These are phyloP conservation scores for Hylaeus volcanicus DNA, from an alignment of 1,140 invertebrate genomes.

Conservation along the genomic window DNA sequence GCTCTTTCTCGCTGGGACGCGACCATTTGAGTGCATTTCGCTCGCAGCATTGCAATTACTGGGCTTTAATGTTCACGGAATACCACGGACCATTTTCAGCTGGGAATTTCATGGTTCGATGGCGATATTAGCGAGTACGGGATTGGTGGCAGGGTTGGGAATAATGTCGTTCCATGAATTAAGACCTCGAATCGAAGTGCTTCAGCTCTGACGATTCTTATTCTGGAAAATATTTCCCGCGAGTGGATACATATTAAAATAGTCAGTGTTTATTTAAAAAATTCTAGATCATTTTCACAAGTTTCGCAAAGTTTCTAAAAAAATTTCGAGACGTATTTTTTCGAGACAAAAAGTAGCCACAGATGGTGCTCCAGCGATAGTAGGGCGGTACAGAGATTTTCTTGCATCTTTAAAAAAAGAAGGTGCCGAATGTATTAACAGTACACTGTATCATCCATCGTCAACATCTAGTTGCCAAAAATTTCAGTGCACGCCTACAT, in stretches of 20 bases:
- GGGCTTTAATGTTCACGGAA: slow-evolving; percentile 72
- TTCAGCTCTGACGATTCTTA: background rate
- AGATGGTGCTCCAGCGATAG: no score
- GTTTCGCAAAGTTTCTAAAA: no score
- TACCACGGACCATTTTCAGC: slow-evolving; percentile 69
- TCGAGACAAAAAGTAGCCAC: slow-evolving; percentile 28
- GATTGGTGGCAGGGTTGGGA: slow-evolving; percentile 25
- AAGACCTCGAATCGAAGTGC: slow-evolving; percentile 58
- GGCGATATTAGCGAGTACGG: slow-evolving; percentile 68
- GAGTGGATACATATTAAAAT: background rate
- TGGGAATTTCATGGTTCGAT: slow-evolving; percentile 73
- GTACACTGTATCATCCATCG: no score
- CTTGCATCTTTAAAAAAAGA: no score
- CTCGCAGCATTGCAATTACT: slow-evolving; percentile 75
- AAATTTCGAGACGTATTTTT: no score
- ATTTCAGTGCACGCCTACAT: no score
- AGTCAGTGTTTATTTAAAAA: no score
- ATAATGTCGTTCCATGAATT: slow-evolving; percentile 65
- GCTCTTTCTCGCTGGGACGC: slow-evolving; percentile 9
- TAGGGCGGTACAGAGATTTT: no score
- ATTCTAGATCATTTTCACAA: no score
- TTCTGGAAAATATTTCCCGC: slow-evolving; percentile 12
- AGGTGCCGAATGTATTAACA: no score
- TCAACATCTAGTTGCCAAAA: no score
- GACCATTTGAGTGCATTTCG: slow-evolving; percentile 63